Percentiles rank a stretch among this genome's conserved stretches.
phyloP scores from a whole-genome alignment of 1,140 invertebrate species.

The Helicoverpa zea region DNA sequence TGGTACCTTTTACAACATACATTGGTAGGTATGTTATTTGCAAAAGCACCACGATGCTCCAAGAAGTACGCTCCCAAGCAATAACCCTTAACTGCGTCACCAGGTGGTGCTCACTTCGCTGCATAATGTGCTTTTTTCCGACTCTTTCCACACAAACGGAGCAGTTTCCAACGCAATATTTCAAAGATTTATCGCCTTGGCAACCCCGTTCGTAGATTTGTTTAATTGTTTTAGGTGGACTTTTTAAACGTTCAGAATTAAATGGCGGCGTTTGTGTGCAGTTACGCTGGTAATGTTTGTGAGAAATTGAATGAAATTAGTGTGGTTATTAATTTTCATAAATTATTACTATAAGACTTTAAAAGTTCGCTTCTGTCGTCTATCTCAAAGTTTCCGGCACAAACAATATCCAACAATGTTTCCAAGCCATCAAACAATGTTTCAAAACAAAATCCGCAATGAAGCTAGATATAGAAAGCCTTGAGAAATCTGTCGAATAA shows the following conservation, averaged over 20 bases:
- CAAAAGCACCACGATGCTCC: conserved; percentile 14
- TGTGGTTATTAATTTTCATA: background rate
- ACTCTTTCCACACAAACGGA: conserved; percentile 62
- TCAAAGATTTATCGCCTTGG: conserved; percentile 65
- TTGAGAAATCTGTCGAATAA: background rate
- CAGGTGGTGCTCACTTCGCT: conserved; percentile 71
- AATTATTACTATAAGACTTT: background rate
- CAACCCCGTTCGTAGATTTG: conserved; percentile 53
- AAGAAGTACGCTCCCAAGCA: conserved; percentile 56
- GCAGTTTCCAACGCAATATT: conserved; percentile 60
- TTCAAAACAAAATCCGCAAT: background rate
- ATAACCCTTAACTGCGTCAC: conserved; percentile 75
- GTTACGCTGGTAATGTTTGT: conserved; percentile 5
- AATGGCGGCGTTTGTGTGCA: conserved; percentile 13
- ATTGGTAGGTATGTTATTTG: no score
- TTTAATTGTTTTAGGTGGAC: conserved; percentile 54
- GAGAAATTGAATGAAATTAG: background rate
- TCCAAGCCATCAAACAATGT: no score
- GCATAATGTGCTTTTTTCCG: conserved; percentile 79
- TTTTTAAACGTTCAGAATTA: conserved; percentile 10
- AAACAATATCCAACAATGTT: no score
- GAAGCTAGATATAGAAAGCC: background rate
- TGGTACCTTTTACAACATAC: background rate
- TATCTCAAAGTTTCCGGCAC: no score
- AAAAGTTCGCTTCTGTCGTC: no score